These are phyloP conservation scores for Saturnia japonica DNA, from an alignment of 2,888 invertebrate genomes.

Conservation along the genomic window DNA sequence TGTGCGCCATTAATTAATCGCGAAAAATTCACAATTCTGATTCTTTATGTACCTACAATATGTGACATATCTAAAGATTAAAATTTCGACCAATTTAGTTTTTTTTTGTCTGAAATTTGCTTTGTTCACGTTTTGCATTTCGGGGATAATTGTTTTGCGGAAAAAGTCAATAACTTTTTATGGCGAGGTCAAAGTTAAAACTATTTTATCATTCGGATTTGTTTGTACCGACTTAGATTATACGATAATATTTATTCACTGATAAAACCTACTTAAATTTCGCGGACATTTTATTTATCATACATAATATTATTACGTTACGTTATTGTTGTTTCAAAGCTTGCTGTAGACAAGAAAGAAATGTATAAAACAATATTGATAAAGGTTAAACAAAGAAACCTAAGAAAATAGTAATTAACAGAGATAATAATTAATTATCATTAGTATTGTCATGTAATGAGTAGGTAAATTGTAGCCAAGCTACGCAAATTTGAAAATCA, in stretches of 20 bases:
- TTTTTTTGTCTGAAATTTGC: too few species aligned
- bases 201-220: neutral
- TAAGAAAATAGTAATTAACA: neutral
- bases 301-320: neutral
- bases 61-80: too few species aligned
- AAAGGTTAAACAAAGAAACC: neutral
- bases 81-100: too few species aligned
- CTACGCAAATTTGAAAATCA: neutral
- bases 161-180: too few species aligned
- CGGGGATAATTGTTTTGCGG: too few species aligned
- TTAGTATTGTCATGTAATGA: neutral
- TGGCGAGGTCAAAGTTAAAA: too few species aligned
- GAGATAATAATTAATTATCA: slow-evolving; percentile 1
- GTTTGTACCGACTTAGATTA: neutral
- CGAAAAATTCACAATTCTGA: too few species aligned
- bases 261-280: neutral
- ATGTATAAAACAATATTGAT: slow-evolving; percentile 3
- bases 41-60: too few species aligned
- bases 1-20: too few species aligned
- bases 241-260: neutral
- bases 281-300: neutral
- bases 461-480: neutral
- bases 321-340: neutral
- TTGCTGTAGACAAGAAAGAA: slow-evolving; percentile 7
- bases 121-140: too few species aligned